Percentiles rank a stretch among this genome's conserved stretches.
phyloP scores from a whole-genome alignment of 2,888 invertebrate species.

The Ecliptopera silaceata region DNA sequence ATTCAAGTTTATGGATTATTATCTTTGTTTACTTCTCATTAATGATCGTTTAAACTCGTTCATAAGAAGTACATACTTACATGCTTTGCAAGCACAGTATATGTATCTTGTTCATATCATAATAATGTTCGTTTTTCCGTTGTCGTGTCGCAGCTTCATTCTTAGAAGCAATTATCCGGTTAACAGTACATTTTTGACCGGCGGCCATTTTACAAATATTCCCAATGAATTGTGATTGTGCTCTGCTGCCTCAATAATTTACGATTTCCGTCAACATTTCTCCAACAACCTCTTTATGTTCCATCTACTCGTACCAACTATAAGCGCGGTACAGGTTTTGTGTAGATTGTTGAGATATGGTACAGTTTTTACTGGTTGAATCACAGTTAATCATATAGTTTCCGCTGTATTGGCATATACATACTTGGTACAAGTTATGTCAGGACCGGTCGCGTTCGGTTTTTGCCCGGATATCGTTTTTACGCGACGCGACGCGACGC shows the following conservation, averaged over 20 bases:
- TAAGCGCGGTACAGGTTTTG: conserved; percentile 30
- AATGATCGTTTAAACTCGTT: neutral
- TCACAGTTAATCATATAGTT: conserved; percentile 4
- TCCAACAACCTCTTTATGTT: conserved; percentile 22
- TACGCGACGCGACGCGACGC: conserved; percentile 38
- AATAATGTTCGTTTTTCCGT: conserved; percentile 16
- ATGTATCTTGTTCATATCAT: conserved; percentile 15
- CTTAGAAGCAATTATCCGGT: conserved; percentile 25
- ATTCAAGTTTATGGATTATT: no score
- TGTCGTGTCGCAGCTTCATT: conserved; percentile 16
- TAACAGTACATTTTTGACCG: conserved; percentile 22
- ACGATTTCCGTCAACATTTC: conserved; percentile 60
- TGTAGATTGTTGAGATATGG: conserved; percentile 29
- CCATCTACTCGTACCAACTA: neutral
- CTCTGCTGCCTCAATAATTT: conserved; percentile 35
- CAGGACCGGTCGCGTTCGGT: conserved; percentile 50
- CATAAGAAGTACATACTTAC: neutral
- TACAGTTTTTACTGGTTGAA: conserved; percentile 1
- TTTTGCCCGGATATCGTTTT: conserved; percentile 58
- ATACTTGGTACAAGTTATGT: conserved; percentile 20
- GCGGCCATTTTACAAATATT: conserved; percentile 18
- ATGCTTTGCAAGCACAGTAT: neutral
- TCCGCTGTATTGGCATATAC: neutral
- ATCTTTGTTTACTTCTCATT: neutral
- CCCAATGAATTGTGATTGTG: conserved; percentile 22